Base-by-base conservation (phyloP, 1,140 invertebrate species). In the Phymorhynchus buccinoides region DNA sequence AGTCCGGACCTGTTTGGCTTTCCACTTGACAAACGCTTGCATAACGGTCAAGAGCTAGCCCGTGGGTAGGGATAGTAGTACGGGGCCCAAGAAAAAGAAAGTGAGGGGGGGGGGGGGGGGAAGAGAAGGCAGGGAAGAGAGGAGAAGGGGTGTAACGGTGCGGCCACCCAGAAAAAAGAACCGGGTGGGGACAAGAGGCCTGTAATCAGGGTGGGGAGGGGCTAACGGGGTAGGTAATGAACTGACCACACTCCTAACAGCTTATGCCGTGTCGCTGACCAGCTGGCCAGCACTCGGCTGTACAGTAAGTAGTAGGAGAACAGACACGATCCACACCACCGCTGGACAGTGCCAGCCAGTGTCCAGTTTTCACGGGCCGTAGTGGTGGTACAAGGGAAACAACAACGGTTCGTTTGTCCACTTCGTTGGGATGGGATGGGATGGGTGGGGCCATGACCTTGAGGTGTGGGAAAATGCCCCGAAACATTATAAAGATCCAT, bases 21-120 rank as follows among this genome's bases (percentile, higher is more conserved):
- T 79, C 77, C 77, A 79, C 77, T 79, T 41, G 30, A 79, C 77
- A 52, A 79, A 32, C 77, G 56, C 39, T 48, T 79, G 77, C 77
- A 79, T 79, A 79, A 79, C 42, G 77, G 77, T 44, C 42, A 27
- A 79, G 39, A 52, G 39, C 71, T 39, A 16, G 14, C 7, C 9
- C 62, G 22, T 27, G n/a, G n/a, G n/a, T n/a, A n/a, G n/a, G n/a
- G n/a, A n/a, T n/a, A n/a, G n/a, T n/a, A n/a, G n/a, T n/a, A n/a
- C n/a, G n/a, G n/a, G n/a, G n/a, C n/a, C n/a, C n/a, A n/a, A n/a
- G n/a, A n/a, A n/a, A n/a, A n/a, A n/a, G n/a, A n/a, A n/a, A n/a
- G n/a, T n/a, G n/a, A n/a, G n/a, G n/a, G n/a, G n/a, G n/a, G n/a
- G n/a, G n/a, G n/a, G n/a, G 3, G 37, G 37, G 71, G 4, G 32